Evolutionary conservation across 2,113 vertebrate species (phyloP), one percentile per base, ranked within the genome.

Genomic region (Haplotaxodon microlepis): DNA sequence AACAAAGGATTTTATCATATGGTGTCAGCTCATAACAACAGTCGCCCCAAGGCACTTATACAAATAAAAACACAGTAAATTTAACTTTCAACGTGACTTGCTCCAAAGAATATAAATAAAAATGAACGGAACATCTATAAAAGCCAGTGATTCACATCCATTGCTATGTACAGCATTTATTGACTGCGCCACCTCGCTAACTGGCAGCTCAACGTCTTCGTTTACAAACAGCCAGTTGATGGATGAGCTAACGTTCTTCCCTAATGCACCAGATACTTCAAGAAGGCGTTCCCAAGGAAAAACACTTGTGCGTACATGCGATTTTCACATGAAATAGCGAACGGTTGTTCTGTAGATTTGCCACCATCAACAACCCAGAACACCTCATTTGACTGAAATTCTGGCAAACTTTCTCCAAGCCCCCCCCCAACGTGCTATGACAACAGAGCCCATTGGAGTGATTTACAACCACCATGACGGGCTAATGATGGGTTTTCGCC

Each of bases 381-480:
- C 12, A n/a, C 59, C 45, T 83, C 14, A 12, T 81, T n/a, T 79
- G 51, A 87, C 71, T 61, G 31, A 40, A 69, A 13, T 29, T 7
- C 17, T 6, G 4, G 5, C 17, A 9, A 13, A 79, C 81, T 82
- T 79, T 82, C 79, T 78, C 34, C n/a, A 29, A 42, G 53, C 61
- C 59, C 17, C 47, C 31, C 73, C 31, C 24, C 11, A 1, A 12
- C 4, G 4, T 34, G 87, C 85, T 92, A 86, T 91, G 95, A 89
- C 94, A 92, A 94, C 92, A 83, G 79, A 27, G 38, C 71, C 10
- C 5, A 53, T 73, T 34, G 59, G 90, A 50, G 10, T 95, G 95
- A 97, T 97, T 96, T 96, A 96, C 61, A 93, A 79, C 87, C 14
- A 81, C 82, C 90, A 86, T 94, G 95, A 97, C 89, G 83, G 88